Percentiles rank a stretch among this genome's conserved stretches.
These are phyloP conservation scores for Pseudoatta argentina DNA, from an alignment of 1,140 invertebrate genomes.

Conservation along the genomic window DNA sequence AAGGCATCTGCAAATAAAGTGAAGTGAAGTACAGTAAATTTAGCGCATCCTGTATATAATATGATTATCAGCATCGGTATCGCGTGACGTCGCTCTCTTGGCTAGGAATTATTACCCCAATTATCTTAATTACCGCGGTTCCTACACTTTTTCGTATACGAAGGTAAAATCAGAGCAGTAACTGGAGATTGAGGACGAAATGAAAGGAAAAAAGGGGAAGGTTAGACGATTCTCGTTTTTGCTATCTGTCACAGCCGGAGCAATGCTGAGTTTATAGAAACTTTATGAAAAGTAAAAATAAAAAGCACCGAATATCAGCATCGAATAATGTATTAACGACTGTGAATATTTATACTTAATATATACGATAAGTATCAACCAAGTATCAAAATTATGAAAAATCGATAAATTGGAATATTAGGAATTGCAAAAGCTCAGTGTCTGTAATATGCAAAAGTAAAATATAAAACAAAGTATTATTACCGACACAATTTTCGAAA, in stretches of 20 bases:
- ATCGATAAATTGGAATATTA: not conserved
- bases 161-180: conserved; percentile 34
- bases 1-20: conserved; percentile 8
- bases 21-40: not conserved
- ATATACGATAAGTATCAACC: not conserved
- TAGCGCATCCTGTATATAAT: conserved; percentile 53
- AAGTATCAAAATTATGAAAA: not conserved
- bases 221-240: conserved; percentile 54
- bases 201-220: not conserved
- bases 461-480: not conserved
- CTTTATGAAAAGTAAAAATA: not conserved
- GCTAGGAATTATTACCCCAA: conserved; percentile 80
- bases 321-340: not conserved
- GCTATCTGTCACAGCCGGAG: not conserved
- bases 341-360: not conserved
- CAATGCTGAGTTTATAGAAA: conserved; percentile 14
- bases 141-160: conserved; percentile 65
- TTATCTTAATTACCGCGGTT: conserved; percentile 80
- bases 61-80: conserved; percentile 75
- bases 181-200: conserved; percentile 42
- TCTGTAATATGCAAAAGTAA: not conserved
- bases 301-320: not conserved
- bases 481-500: not conserved
- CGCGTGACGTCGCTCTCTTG: conserved; percentile 77
- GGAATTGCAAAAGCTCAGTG: not conserved